A percentile compares a stretch with the other conserved stretches of the same genome.
Conservation (phyloP, 1,140 invertebrate genomes). For the Pararge aegeria region DNA sequence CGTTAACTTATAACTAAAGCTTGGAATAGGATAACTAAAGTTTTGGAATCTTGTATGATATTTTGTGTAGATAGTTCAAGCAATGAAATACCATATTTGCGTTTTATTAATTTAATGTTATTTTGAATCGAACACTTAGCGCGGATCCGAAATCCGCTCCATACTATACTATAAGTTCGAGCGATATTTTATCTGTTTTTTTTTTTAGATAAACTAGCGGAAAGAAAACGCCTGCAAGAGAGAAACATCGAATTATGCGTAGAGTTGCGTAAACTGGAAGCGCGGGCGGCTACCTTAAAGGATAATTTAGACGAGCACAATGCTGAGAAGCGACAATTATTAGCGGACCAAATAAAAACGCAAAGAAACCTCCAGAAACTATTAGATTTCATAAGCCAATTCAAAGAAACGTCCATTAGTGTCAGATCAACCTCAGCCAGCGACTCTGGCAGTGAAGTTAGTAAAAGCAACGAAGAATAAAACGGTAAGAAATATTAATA, state of each 20-base stretch:
- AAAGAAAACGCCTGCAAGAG: constrained; percentile 70
- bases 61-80: no score
- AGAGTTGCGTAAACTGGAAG: constrained; percentile 70
- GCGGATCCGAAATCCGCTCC: no score
- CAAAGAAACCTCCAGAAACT: constrained; percentile 74
- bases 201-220: constrained; percentile 67
- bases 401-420: constrained; percentile 72
- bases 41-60: no score
- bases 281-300: constrained; percentile 63
- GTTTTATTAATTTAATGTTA: no score
- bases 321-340: constrained; percentile 66
- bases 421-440: constrained; percentile 59
- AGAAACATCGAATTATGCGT: constrained; percentile 69
- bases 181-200: constrained; percentile 20
- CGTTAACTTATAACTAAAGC: no score
- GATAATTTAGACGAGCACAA: constrained; percentile 75
- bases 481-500: neutral
- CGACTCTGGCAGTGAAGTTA: constrained; percentile 62
- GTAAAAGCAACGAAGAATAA: constrained; percentile 70
- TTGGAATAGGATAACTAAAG: no score
- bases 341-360: constrained; percentile 74
- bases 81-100: no score
- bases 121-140: no score
- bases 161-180: neutral
- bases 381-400: constrained; percentile 74